A percentile compares a stretch with the other conserved stretches of the same genome.
These are phyloP conservation scores for Stenodema calcarata DNA, from an alignment of 2,888 invertebrate species.

Conservation along the genomic window DNA sequence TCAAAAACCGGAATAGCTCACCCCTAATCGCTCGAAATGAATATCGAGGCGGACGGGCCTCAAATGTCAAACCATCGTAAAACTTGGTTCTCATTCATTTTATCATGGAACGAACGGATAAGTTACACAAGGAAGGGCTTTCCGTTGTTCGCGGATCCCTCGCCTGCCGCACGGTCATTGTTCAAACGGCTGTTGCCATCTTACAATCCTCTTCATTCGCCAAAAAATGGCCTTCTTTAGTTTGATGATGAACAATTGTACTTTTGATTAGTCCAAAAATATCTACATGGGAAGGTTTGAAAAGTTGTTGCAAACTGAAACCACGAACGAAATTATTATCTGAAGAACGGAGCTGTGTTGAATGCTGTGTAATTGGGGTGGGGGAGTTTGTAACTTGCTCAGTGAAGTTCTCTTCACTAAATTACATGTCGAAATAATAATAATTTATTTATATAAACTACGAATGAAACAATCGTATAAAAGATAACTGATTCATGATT, in stretches of 20 bases:
- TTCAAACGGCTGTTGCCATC: neutral
- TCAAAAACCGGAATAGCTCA: neutral
- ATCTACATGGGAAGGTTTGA: no score
- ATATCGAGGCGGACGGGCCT: neutral
- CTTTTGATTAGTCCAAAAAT: no score
- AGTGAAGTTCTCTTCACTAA: no score
- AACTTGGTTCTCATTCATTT: neutral
- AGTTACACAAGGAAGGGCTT: neutral
- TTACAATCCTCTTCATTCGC: neutral
- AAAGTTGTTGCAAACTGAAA: no score
- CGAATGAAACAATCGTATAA: no score
- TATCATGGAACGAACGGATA: neutral
- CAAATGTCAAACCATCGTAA: neutral
- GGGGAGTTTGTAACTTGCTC: no score
- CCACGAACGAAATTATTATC: no score
- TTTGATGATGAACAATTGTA: neutral
- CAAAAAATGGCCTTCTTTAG: neutral
- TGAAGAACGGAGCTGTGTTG: no score
- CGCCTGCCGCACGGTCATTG: neutral
- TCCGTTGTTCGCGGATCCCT: neutral
- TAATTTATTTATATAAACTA: no score
- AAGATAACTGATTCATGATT: no score
- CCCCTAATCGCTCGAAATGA: neutral
- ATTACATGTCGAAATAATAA: no score
- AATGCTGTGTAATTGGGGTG: no score